Evolutionary conservation across 2,888 invertebrate species (phyloP).

Genomic region (Sacculina carcini): DNA sequence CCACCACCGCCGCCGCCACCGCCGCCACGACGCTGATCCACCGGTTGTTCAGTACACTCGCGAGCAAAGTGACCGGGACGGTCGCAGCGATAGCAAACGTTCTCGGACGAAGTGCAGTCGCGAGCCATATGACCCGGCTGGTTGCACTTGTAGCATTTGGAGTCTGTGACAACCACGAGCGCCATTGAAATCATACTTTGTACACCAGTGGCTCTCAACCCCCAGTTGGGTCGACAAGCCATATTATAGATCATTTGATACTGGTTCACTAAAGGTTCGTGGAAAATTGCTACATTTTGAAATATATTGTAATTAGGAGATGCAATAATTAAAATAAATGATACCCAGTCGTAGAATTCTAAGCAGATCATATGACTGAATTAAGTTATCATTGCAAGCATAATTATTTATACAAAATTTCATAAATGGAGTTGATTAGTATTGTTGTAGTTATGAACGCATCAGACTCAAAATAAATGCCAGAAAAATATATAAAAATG

Average conservation of each 20-base stretch:
- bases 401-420: neutral
- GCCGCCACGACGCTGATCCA: slow-evolving; percentile 15
- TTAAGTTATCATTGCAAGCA: neutral
- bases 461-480: neutral
- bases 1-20: neutral
- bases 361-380: neutral
- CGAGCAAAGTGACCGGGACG: slow-evolving; percentile 21
- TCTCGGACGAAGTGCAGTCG: slow-evolving; percentile 76
- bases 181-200: too few species aligned
- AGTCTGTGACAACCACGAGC: too few species aligned
- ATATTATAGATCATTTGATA: too few species aligned
- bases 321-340: too few species aligned
- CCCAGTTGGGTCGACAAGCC: too few species aligned
- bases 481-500: neutral
- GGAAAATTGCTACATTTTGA: too few species aligned
- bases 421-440: neutral
- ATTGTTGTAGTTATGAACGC: neutral
- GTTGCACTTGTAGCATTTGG: slow-evolving; percentile 92
- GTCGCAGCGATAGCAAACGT: slow-evolving; percentile 30
- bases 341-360: neutral
- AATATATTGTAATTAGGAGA: too few species aligned
- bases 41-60: slow-evolving; percentile 17
- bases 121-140: slow-evolving; percentile 75
- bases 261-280: too few species aligned
- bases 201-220: too few species aligned